Evolutionary conservation across 2,797 vertebrate genomes (phyloP).

Genomic region (Tarsius wallacei): DNA sequence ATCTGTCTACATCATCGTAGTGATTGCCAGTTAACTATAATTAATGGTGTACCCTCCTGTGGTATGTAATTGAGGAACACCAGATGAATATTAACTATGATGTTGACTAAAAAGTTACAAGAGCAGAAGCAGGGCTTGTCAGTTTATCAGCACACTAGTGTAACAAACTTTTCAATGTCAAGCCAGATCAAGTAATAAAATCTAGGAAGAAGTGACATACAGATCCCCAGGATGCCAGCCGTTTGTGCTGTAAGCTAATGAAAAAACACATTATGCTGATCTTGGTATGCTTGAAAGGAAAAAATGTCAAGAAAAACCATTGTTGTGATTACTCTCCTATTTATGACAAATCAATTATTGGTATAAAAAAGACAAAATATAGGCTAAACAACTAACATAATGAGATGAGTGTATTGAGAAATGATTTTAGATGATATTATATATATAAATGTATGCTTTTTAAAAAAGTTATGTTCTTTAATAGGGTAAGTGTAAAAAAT

Average conservation of each 20-base stretch:
- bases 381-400: neutral
- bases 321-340: neutral
- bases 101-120: constrained; percentile 83
- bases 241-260: constrained; percentile 50
- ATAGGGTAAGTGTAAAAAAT: constrained; percentile 54
- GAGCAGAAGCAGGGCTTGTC: constrained; percentile 62
- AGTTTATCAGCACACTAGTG: constrained; percentile 44
- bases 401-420: neutral
- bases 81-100: constrained; percentile 67
- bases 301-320: constrained; percentile 32
- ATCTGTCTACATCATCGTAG: constrained; percentile 29
- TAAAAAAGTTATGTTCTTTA: constrained; percentile 70
- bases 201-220: neutral
- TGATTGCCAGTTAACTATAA: constrained; percentile 66
- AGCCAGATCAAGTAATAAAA: constrained; percentile 73
- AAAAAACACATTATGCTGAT: constrained; percentile 4
- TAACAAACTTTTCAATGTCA: constrained; percentile 60
- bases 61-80: constrained; percentile 30
- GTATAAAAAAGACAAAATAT: constrained; percentile 33
- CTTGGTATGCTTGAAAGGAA: constrained; percentile 6
- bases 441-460: neutral
- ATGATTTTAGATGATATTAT: constrained; percentile 63
- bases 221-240: constrained; percentile 40
- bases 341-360: constrained; percentile 68
- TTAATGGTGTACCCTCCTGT: constrained; percentile 66